A percentile compares a stretch with the other conserved stretches of the same genome.
Conservation (phyloP, 2,888 invertebrate genomes). For the Trachelus troglodyta region DNA sequence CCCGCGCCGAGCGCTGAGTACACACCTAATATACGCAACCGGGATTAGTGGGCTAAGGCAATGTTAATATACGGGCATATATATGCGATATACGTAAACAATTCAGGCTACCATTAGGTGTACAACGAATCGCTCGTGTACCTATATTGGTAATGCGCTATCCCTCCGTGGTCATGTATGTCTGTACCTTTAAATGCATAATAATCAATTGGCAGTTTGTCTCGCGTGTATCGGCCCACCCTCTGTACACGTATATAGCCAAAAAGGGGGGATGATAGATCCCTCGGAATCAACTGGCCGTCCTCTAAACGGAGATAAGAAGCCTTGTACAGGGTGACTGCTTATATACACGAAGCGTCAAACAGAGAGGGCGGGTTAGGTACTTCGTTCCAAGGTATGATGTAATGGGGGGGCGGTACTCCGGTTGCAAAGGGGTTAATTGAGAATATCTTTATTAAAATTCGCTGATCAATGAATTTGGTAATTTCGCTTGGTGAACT, state of each 20-base stretch:
- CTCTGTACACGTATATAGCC: not conserved
- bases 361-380: not conserved
- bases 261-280: not conserved
- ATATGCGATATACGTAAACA: not conserved
- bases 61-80: not conserved
- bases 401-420: not conserved
- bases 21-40: not conserved
- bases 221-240: not conserved
- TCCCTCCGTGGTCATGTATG: not conserved
- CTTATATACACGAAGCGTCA: not conserved
- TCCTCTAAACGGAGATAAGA: constrained; percentile 27
- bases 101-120: not conserved
- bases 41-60: not conserved
- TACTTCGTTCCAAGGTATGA: not conserved
- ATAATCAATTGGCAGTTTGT: not conserved
- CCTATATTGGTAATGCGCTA: not conserved
- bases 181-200: not conserved
- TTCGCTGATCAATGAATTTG: constrained; percentile 33
- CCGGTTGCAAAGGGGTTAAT: constrained; percentile 6
- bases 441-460: constrained; percentile 28
- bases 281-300: constrained; percentile 17
- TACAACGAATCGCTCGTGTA: not conserved
- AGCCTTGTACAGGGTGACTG: constrained; percentile 10
- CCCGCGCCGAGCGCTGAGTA: not conserved
- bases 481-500: constrained; percentile 18